phyloP scores from a whole-genome alignment of 1,140 invertebrate species.

The Macrocentrus cingulum region DNA sequence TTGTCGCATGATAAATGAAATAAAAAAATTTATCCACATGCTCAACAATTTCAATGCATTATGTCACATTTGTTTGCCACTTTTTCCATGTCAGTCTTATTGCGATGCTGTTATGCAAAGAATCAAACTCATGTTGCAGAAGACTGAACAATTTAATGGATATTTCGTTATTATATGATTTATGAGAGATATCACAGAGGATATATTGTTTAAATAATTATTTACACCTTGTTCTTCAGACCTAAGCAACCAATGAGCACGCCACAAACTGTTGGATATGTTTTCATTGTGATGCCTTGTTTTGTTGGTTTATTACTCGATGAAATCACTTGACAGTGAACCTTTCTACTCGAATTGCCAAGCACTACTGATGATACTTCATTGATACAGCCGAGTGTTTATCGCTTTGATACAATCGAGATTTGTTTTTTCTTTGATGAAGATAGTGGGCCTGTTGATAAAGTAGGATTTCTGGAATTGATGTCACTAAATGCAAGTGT shows the following conservation, averaged over 20 bases:
- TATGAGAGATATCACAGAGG: no score
- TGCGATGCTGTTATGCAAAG: no score
- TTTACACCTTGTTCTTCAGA: slow-evolving; percentile 15
- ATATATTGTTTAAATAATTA: slow-evolving; percentile 1
- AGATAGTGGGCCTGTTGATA: slow-evolving; percentile 1
- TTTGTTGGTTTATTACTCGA: not conserved
- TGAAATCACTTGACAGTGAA: not conserved
- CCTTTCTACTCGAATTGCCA: not conserved
- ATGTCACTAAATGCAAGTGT: not conserved
- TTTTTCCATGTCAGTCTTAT: no score
- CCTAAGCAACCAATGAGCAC: slow-evolving; percentile 13
- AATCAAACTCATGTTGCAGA: no score
- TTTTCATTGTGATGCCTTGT: slow-evolving; percentile 13
- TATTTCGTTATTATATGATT: no score
- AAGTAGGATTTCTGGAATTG: slow-evolving; percentile 9
- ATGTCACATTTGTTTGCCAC: no score
- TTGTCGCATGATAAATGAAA: no score
- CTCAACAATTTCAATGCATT: no score
- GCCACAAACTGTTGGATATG: slow-evolving; percentile 13
- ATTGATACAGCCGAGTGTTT: not conserved
- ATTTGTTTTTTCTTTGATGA: not conserved
- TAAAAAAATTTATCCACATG: no score
- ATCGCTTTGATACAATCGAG: not conserved
- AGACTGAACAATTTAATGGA: no score
- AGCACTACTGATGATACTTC: not conserved